A percentile compares a stretch with the other conserved stretches of the same genome.
Evolutionary conservation across 2,888 invertebrate genomes (phyloP).

Genomic region (Leistus spinibarbis): DNA sequence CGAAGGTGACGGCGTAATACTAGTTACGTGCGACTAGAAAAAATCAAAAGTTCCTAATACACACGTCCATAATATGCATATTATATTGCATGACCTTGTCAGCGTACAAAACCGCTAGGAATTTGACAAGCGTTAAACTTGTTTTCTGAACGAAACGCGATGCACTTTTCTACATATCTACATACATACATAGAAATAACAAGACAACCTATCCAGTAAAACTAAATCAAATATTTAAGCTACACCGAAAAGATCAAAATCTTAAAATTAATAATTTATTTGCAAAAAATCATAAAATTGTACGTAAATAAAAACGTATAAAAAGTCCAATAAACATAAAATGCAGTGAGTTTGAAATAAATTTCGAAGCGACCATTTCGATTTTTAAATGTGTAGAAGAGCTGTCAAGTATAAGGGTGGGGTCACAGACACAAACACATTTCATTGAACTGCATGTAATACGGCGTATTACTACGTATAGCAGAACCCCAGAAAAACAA

Average conservation of each 20-base stretch:
- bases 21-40: neutral
- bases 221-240: neutral
- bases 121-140: neutral
- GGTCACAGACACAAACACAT: slow-evolving; percentile 24
- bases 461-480: neutral
- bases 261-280: neutral
- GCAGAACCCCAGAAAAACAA: neutral
- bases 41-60: neutral
- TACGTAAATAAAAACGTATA: neutral
- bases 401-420: slow-evolving; percentile 28
- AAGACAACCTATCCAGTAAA: neutral
- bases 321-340: neutral
- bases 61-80: neutral
- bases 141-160: neutral
- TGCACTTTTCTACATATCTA: neutral
- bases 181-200: neutral
- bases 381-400: neutral
- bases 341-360: neutral
- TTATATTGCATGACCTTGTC: neutral
- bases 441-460: slow-evolving; percentile 1
- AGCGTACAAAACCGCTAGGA: neutral
- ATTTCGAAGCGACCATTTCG: neutral
- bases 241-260: neutral
- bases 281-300: neutral
- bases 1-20: neutral